Evolutionary conservation across 2,113 vertebrate species (phyloP), one percentile per base, ranked within the genome.

Genomic region (Urocynchramus pylzowi): DNA sequence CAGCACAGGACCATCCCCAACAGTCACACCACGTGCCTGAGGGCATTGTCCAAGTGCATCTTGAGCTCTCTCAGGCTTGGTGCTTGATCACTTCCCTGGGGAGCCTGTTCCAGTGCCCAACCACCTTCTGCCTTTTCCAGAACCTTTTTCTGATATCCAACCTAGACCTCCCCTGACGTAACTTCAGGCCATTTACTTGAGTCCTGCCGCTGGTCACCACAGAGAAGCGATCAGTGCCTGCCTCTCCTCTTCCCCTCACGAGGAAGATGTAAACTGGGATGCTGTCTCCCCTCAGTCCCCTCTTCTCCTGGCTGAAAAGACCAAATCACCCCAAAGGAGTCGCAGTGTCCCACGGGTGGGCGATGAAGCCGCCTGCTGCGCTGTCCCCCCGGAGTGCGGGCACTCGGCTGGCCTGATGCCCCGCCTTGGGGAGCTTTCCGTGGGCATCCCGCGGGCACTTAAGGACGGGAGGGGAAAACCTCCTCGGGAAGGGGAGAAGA

Each of bases 401-500:
- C 28, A 35, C 39, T 28, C 7, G 15, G 21, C 37, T 6, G 27
- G 2, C n/a, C 37, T 1, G 10, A 10, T 5, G 37, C 2, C 16
- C 33, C 9, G 21, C 26, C 2, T 3, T 27, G 35, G 4, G 49
- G 18, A 28, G 26, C 1, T 2, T 31, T 21, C 56, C 45, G 7
- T 16, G 67, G 28, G 23, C 12, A 19, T 23, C 19, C 31, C 45
- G 18, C 31, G 26, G 20, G 23, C 33, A 16, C 23, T 10, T 4
- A 23, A 0, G 52, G 17, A 4, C 4, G 6, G 24, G 21, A 44
- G 11, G 8, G 35, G 14, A 47, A 42, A 7, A 21, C 6, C 41
- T 47, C 17, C 23, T 27, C 8, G 24, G 53, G 18, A 44, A 68
- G 31, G 26, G 54, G 44, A 7, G 14, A 22, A n/a, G 41, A 52